Evolutionary conservation across 1,140 invertebrate genomes (phyloP).

Genomic region (Eriocheir sinensis): DNA sequence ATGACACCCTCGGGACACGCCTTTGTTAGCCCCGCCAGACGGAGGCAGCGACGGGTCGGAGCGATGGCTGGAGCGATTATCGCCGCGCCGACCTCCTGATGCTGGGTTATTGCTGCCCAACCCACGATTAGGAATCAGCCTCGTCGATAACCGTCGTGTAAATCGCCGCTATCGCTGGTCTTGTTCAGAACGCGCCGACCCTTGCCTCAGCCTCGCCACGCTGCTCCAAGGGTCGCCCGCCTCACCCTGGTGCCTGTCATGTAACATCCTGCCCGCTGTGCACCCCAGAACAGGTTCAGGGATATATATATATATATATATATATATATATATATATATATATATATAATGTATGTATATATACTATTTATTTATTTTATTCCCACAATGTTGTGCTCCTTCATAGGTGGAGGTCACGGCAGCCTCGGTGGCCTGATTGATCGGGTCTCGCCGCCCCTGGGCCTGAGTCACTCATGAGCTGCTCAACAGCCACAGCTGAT

Average conservation of each 20-base stretch:
- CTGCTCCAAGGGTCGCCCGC: background rate
- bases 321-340: background rate
- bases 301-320: slow-evolving; percentile 1
- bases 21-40: background rate
- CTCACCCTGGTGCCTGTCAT: background rate
- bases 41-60: background rate
- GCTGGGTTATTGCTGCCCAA: background rate
- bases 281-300: background rate
- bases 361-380: too few relatives aligned
- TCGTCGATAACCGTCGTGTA: background rate
- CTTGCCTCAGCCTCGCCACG: background rate
- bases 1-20: background rate
- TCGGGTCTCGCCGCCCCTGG: background rate
- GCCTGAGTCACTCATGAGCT: background rate
- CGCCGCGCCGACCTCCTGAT: background rate
- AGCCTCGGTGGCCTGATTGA: background rate
- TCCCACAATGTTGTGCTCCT: background rate
- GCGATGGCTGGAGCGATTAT: background rate
- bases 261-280: background rate
- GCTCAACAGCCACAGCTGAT: background rate
- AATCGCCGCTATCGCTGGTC: background rate
- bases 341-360: background rate
- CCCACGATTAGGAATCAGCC: background rate
- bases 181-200: background rate
- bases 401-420: background rate